Base-by-base conservation (phyloP, 1,140 invertebrate genomes). In the Apocrypta bakeri region DNA sequence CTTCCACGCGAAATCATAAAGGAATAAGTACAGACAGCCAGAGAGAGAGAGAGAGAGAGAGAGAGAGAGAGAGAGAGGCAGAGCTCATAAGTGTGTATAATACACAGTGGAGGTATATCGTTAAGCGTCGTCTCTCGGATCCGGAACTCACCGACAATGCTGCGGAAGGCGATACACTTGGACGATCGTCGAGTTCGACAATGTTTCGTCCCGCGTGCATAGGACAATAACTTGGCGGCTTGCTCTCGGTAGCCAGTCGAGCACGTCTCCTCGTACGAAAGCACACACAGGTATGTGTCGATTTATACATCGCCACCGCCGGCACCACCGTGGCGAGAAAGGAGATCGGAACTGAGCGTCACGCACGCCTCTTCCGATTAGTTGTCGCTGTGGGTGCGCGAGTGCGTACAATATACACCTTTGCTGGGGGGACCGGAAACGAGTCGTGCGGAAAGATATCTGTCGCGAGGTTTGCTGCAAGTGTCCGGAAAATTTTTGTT, bases 151-250 rank as follows among this genome's bases (percentile, higher is more conserved):
- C 86, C 89, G 90, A 92, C 91, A 92, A 92, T 91, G 88, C 84
- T 88, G 84, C 90, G 91, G 91, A 92, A 92, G 91, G 91, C 91
- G 91, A 92, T 92, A 92, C 90, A 91, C 90, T 90, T 87, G 90
- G 90, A 89, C 85, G 90, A 88, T 87, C 88, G 61, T 83, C 84
- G 87, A 85, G 79, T 21, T 3, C 48, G 88, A 81, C 85, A 75
- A 90, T 89, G 83, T 91, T 88, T 91, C 90, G 91, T 86, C 87
- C 83, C 77, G 79, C 80, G 63, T n/a, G 1, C 40, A 71, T 86
- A 31, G 84, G 86, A 90, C 90, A 87, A 90, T 88, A 90, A 87
- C 48, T 90, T 90, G 88, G 85, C 72, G 33, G 33, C 33, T 37
- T n/a, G 75, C 42, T 48, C 66, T 61, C 71, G 11, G 27, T 89